These are phyloP conservation scores for Drosophila orena DNA, from an alignment of 1,140 invertebrate species.

Conservation along the genomic window DNA sequence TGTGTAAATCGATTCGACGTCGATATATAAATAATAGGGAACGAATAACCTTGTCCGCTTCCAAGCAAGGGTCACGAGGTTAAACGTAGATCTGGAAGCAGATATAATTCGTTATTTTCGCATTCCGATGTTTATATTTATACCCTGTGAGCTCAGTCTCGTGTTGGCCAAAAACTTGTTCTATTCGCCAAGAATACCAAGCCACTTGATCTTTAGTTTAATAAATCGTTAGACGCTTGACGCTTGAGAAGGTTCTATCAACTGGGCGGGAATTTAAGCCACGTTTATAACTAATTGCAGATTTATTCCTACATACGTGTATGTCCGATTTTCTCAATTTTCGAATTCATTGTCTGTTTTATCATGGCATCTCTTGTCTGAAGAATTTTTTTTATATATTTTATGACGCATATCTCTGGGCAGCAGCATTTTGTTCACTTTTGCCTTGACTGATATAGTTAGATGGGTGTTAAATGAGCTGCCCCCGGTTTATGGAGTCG, in stretches of 20 bases:
- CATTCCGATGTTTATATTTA: constrained; percentile 17
- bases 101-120: constrained; percentile 20
- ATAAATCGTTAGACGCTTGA: constrained; percentile 12
- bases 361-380: background rate
- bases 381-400: constrained; percentile 12
- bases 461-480: constrained; percentile 27
- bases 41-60: constrained; percentile 14
- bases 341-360: background rate
- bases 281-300: background rate
- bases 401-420: constrained; percentile 22
- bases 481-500: constrained; percentile 23
- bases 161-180: constrained; percentile 42
- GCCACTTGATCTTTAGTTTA: constrained; percentile 26
- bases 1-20: no score
- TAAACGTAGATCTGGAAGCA: constrained; percentile 29
- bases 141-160: constrained; percentile 40
- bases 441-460: constrained; percentile 38
- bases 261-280: background rate
- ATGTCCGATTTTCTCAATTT: background rate
- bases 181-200: constrained; percentile 18
- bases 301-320: constrained; percentile 1
- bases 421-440: constrained; percentile 12
- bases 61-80: constrained; percentile 29
- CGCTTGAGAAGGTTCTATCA: constrained; percentile 4
- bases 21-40: background rate